phyloP scores from a whole-genome alignment of 1,140 invertebrate species.

The Holotrichia oblita region DNA sequence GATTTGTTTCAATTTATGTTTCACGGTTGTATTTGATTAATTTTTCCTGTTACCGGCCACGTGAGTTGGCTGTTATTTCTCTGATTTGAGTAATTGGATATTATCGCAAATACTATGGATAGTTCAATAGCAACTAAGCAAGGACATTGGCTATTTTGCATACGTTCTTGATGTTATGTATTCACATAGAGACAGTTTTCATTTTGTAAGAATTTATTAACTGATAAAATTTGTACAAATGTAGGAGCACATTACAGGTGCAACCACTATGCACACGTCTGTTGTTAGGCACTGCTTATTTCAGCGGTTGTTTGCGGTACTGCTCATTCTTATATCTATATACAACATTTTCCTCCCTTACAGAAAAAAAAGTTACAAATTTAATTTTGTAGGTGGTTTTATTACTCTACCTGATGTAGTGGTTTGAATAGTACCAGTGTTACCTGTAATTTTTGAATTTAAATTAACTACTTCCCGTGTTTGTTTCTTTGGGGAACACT shows the following conservation, averaged over 20 bases:
- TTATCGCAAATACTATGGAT: too few species aligned
- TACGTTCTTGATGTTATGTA: too few species aligned
- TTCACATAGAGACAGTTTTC: neutral
- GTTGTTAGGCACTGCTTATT: neutral
- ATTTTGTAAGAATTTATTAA: neutral
- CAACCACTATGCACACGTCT: neutral
- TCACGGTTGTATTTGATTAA: too few species aligned
- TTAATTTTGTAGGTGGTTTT: conserved; percentile 33
- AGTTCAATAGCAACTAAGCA: too few species aligned
- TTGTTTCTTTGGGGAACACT: neutral
- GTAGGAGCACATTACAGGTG: neutral
- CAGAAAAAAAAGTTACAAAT: conserved; percentile 29
- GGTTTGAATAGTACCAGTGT: neutral
- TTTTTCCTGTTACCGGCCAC: too few species aligned
- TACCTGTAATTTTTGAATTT: neutral
- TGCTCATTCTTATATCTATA: neutral
- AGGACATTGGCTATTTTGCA: too few species aligned
- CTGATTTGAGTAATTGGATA: too few species aligned
- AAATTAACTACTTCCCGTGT: conserved; percentile 3
- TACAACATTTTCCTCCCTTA: conserved; percentile 25
- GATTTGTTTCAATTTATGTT: too few species aligned
- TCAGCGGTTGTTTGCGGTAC: neutral
- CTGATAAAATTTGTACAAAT: neutral
- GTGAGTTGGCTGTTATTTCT: too few species aligned
- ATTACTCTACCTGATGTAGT: neutral